These are phyloP conservation scores for Drosophila nigromelanica DNA, from an alignment of 1,140 invertebrate genomes.

Conservation along the genomic window DNA sequence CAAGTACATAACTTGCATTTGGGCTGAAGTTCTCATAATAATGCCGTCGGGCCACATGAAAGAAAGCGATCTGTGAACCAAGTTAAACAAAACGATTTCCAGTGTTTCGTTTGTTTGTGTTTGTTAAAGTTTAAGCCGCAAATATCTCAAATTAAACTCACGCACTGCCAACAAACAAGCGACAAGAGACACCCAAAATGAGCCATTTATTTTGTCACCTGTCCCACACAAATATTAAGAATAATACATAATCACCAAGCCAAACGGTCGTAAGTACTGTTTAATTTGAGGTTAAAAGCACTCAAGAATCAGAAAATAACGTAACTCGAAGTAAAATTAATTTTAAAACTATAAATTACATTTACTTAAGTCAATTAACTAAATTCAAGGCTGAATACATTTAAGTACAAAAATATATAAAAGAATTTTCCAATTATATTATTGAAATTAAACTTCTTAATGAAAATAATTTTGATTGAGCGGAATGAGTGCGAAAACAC, in stretches of 20 bases:
- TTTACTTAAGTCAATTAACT: not conserved
- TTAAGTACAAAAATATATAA: not conserved
- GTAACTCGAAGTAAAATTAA: constrained; percentile 21
- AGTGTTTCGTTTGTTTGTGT: constrained; percentile 54
- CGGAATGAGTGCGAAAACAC: too few species aligned
- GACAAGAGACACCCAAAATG: constrained; percentile 38
- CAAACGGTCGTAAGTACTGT: constrained; percentile 47
- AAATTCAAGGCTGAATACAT: constrained; percentile 1
- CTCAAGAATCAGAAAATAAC: constrained; percentile 6
- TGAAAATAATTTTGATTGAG: not conserved
- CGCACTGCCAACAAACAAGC: constrained; percentile 42
- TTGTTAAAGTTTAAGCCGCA: constrained; percentile 66
- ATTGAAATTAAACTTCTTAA: not conserved
- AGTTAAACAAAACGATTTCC: constrained; percentile 55
- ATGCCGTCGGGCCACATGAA: constrained; percentile 56
- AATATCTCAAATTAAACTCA: constrained; percentile 76
- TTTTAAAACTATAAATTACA: constrained; percentile 7
- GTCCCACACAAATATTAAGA: constrained; percentile 64
- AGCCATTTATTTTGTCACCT: constrained; percentile 80
- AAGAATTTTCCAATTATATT: constrained; percentile 1
- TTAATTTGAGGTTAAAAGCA: constrained; percentile 53
- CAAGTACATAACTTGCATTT: constrained; percentile 31
- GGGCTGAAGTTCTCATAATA: constrained; percentile 36
- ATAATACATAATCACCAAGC: constrained; percentile 57
- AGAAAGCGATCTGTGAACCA: constrained; percentile 72